These are phyloP conservation scores for Dysidea cf. avara DNA, from an alignment of 37 sponge, comb jelly and placozoan genomes.

Conservation along the genomic window DNA sequence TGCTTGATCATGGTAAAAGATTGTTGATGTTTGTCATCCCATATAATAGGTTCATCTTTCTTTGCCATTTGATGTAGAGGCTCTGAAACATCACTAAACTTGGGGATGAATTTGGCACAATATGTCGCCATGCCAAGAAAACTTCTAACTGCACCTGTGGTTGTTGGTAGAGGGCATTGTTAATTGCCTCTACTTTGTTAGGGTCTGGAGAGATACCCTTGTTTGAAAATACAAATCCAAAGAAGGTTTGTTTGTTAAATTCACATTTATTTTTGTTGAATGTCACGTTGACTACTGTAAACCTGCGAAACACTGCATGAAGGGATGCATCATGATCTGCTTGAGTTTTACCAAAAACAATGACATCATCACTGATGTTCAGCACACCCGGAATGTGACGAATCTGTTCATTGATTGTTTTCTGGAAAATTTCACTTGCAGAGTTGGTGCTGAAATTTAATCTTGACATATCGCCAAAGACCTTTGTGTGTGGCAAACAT, in stretches of 20 bases:
- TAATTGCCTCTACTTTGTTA: conserved; percentile 28
- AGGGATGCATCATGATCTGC: conserved; percentile 27
- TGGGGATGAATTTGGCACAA: conserved; percentile 59
- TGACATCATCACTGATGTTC: no score
- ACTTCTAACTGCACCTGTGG: conserved; percentile 29
- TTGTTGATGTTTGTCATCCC: conserved; percentile 15
- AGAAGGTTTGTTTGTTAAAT: conserved; percentile 39
- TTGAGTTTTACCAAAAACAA: conserved; percentile 16
- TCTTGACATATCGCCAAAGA: no score
- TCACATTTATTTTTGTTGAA: conserved; percentile 40
- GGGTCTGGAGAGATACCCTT: conserved; percentile 42
- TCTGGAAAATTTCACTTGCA: no score
- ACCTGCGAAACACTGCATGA: conserved; percentile 4
- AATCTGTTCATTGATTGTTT: no score
- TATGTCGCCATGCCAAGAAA: conserved; percentile 55
- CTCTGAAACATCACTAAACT: conserved; percentile 36
- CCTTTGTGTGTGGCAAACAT: no score
- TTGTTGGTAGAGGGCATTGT: conserved; percentile 32
- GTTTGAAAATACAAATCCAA: conserved; percentile 41
- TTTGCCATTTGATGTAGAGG: conserved; percentile 48
- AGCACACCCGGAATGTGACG: no score
- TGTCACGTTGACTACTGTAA: conserved; percentile 5
- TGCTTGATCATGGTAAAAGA: conserved; percentile 40
- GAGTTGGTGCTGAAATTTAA: no score
- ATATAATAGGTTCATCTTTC: conserved; percentile 25